phyloP scores from a whole-genome alignment of 2,888 invertebrate genomes.

The Blastobasis adustella region DNA sequence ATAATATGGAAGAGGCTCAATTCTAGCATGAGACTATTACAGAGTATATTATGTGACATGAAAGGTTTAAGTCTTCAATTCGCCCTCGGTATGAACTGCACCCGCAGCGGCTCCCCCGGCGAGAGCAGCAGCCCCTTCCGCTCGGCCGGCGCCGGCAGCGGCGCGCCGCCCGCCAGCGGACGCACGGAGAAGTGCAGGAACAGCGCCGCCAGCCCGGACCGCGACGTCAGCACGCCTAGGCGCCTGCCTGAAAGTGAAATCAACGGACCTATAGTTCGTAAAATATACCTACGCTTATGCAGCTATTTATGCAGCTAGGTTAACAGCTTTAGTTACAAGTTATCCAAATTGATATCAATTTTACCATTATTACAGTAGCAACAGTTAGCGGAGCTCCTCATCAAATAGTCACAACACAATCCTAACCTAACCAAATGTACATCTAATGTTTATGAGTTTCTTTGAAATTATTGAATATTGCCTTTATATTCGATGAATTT shows the following conservation, averaged over 20 bases:
- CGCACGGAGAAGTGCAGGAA: conserved; percentile 22
- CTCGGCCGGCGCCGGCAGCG: conserved; percentile 20
- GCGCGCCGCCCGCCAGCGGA: conserved; percentile 13
- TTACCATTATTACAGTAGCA: neutral
- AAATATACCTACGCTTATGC: neutral
- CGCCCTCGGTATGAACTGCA: conserved; percentile 13
- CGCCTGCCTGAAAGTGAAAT: conserved; percentile 25
- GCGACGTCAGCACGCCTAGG: conserved; percentile 24
- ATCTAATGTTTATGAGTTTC: no score
- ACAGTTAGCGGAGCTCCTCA: neutral
- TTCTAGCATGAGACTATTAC: no score
- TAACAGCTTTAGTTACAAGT: neutral
- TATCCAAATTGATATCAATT: neutral
- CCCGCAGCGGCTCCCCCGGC: conserved; percentile 20
- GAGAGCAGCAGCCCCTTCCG: conserved; percentile 21
- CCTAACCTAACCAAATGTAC: no score
- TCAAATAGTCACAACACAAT: no score
- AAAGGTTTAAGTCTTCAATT: no score
- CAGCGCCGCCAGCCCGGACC: conserved; percentile 22
- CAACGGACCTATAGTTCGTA: neutral
- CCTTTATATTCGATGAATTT: no score
- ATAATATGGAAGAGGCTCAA: no score
- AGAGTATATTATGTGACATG: no score
- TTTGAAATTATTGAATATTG: no score
- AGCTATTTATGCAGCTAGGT: neutral